Evolutionary conservation across 2,888 invertebrate genomes (phyloP).

Genomic region (Thyatira batis): DNA sequence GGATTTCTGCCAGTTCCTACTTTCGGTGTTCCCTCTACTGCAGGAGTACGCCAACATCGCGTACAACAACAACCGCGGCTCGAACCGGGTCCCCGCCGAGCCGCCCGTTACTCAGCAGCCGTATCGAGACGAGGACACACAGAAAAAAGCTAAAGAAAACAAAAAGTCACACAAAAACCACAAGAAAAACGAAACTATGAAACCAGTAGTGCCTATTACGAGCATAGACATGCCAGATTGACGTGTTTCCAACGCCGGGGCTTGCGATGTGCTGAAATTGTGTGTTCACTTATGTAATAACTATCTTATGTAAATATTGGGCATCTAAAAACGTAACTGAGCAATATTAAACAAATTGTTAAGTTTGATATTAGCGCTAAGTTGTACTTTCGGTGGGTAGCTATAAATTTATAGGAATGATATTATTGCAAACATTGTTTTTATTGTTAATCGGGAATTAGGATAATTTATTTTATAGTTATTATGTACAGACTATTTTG

Average conservation of each 20-base stretch:
- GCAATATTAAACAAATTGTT: constrained; percentile 68
- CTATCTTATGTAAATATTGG: constrained; percentile 18
- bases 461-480: constrained; percentile 3
- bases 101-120: constrained; percentile 70
- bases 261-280: constrained; percentile 38
- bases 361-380: constrained; percentile 66
- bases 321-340: constrained; percentile 41
- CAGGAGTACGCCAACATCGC: constrained; percentile 99
- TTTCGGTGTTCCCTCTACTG: constrained; percentile 95
- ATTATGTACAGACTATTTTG: not conserved
- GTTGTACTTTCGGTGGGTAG: constrained; percentile 42
- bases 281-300: constrained; percentile 68
- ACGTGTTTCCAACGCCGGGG: constrained; percentile 41
- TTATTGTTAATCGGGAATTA: constrained; percentile 4
- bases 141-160: constrained; percentile 77
- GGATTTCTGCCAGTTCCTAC: constrained; percentile 98
- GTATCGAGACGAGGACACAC: constrained; percentile 69
- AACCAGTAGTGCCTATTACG: constrained; percentile 93
- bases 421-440: constrained; percentile 19
- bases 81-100: constrained; percentile 57
- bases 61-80: constrained; percentile 86
- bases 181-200: constrained; percentile 90
- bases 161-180: constrained; percentile 86
- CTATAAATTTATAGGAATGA: constrained; percentile 26
- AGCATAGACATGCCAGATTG: constrained; percentile 96